A percentile compares a stretch with the other conserved stretches of the same genome.
Evolutionary conservation across 2,797 vertebrate genomes (phyloP).

Genomic region (Sphenopsis melanotis): DNA sequence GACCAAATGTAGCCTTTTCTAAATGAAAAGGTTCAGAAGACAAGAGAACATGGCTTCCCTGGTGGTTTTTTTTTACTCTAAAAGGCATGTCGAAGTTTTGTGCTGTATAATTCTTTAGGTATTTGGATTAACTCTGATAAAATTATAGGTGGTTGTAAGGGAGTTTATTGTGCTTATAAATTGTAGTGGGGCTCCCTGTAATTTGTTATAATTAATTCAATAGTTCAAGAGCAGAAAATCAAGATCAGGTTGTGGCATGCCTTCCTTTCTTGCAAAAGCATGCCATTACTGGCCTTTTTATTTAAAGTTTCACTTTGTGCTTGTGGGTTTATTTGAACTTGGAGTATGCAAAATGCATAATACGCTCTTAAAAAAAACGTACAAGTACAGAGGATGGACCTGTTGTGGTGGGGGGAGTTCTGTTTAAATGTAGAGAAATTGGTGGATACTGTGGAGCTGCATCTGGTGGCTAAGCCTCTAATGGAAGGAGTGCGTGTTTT

Average conservation of each 20-base stretch:
- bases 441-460: background rate
- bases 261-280: conserved; percentile 51
- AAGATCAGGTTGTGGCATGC: conserved; percentile 68
- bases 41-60: background rate
- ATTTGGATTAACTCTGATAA: conserved; percentile 70
- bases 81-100: background rate
- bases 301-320: conserved; percentile 25
- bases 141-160: conserved; percentile 72
- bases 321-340: conserved; percentile 67
- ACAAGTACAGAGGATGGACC: background rate
- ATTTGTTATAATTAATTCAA: conserved; percentile 80
- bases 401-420: background rate
- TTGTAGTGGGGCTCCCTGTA: conserved; percentile 71
- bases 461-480: background rate
- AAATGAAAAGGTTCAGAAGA: background rate
- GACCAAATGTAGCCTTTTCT: background rate
- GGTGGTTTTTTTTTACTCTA: background rate
- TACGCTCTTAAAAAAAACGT: background rate
- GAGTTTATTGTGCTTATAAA: conserved; percentile 71
- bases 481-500: background rate
- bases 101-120: conserved; percentile 60
- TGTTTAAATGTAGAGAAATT: background rate
- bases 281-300: conserved; percentile 56
- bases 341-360: conserved; percentile 30
- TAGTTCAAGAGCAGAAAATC: conserved; percentile 72